Conservation (phyloP, 2,113 vertebrate genomes). For the Phalacrocorax carbo region DNA sequence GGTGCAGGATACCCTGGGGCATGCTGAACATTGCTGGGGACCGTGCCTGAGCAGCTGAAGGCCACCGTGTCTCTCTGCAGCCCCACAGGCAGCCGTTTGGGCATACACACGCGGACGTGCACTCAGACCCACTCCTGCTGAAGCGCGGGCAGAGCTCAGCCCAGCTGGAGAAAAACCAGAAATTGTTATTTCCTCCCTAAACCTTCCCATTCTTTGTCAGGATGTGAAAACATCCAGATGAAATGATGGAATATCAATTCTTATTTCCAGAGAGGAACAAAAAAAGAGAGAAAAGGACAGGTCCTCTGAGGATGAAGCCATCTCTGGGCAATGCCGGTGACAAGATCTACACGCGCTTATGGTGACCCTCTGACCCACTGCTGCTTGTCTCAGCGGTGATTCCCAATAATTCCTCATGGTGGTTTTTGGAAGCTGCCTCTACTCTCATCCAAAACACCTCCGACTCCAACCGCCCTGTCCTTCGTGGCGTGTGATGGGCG, state of each 20-base stretch:
- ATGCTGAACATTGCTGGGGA: neutral
- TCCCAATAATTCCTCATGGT: neutral
- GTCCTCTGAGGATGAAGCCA: neutral
- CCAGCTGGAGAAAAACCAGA: neutral
- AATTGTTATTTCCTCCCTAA: neutral
- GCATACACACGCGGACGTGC: neutral
- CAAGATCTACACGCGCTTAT: neutral
- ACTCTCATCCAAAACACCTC: neutral
- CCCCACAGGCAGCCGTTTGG: neutral
- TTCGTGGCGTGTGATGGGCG: neutral
- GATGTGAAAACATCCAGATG: neutral
- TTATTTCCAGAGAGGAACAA: neutral
- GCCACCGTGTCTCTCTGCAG: neutral
- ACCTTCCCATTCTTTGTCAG: neutral
- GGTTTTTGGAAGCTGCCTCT: neutral
- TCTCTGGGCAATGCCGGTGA: neutral
- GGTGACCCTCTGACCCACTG: neutral
- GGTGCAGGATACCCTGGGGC: neutral
- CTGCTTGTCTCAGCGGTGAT: neutral
- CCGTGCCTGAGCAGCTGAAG: neutral
- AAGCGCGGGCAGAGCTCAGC: neutral
- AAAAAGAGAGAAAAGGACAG: neutral
- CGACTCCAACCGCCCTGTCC: rapidly evolving
- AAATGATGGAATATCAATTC: neutral
- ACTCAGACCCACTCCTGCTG: neutral